Base-by-base conservation (phyloP, 2,888 invertebrate genomes). In the Rotaria sp. region DNA sequence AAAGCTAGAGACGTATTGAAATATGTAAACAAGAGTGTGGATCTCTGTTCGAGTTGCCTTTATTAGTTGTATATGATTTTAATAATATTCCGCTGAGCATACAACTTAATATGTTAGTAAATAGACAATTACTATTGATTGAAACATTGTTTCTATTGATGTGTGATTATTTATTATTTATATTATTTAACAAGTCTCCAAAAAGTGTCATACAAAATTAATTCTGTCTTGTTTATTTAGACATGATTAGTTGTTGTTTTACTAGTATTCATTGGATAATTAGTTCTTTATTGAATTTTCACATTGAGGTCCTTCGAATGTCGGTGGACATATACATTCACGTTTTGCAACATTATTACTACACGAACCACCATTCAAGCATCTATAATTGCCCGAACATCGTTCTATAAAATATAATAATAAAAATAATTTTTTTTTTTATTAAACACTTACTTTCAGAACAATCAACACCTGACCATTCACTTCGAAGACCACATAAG, bases 391-490 rank as follows among this genome's bases (percentile, higher is more conserved):
- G 18, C 67, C 67, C 15, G 67, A 67, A 35, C 67, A 67, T 38
- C 15, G 18, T 21, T 18, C 67, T 67, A 67, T 30, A 59, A 59
- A 59, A 30, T n/a, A 59, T 8, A 30, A 30, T 18, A 4, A 59
- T 15, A 15, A 59, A 30, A 15, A 59, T 13, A 59, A 59, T 5
- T 11, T 3, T 30, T 8, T n/a, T 11, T 30, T 59, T 2, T 26
- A 59, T 11, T n/a, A n/a, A n/a, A n/a, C 30, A 30, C 13, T 67
- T 67, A 67, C 67, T 67, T 67, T 67, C 67, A 5, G 67, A 67
- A 67, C 67, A 67, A 67, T 67, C 67, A 35, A 21, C 67, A 38
- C 67, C 67, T 15, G 67, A 67, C 67, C 67, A 67, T 67, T 67
- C 67, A 67, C 67, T 67, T 35, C 67, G 35, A 35, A 30, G 35